Percentiles rank a stretch among this genome's conserved stretches.
Conservation (phyloP, 35 echinoderm and acorn worm genomes). For the Chiridota heheva region DNA sequence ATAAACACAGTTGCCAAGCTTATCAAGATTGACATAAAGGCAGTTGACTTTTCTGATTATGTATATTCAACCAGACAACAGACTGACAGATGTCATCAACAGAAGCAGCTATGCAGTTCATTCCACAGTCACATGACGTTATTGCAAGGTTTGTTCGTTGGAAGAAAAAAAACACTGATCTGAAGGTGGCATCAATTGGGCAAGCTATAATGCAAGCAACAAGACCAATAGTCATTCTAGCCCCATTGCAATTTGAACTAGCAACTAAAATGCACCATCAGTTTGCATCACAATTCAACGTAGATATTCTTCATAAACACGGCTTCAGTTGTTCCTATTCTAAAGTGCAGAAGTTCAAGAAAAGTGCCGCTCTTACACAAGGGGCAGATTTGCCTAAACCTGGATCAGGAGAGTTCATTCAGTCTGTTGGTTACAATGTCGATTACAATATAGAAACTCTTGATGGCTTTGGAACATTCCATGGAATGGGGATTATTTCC, state of each 20-base stretch:
- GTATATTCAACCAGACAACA: neutral
- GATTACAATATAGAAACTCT: too few relatives aligned
- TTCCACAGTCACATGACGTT: constrained; percentile 25
- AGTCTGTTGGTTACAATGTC: too few relatives aligned
- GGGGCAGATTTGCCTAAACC: too few relatives aligned
- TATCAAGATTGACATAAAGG: constrained; percentile 50
- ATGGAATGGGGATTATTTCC: too few relatives aligned
- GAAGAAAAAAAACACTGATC: constrained; percentile 18
- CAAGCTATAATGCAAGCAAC: constrained; percentile 71
- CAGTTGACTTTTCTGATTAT: neutral
- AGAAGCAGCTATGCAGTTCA: neutral
- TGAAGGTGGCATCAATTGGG: constrained; percentile 55
- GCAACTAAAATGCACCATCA: too few relatives aligned
- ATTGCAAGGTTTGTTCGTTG: constrained; percentile 23
- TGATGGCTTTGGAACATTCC: too few relatives aligned
- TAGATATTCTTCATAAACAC: too few relatives aligned
- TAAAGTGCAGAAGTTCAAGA: too few relatives aligned
- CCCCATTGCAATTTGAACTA: constrained; percentile 66
- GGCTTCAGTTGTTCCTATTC: too few relatives aligned
- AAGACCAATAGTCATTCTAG: constrained; percentile 47
- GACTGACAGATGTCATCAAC: constrained; percentile 57
- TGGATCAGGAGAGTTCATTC: too few relatives aligned
- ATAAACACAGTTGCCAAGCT: constrained; percentile 44
- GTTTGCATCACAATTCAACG: too few relatives aligned
- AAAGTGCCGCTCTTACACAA: too few relatives aligned